A percentile compares a stretch with the other conserved stretches of the same genome.
Evolutionary conservation across 2,888 invertebrate species (phyloP).

Genomic region (Tipula helvola): DNA sequence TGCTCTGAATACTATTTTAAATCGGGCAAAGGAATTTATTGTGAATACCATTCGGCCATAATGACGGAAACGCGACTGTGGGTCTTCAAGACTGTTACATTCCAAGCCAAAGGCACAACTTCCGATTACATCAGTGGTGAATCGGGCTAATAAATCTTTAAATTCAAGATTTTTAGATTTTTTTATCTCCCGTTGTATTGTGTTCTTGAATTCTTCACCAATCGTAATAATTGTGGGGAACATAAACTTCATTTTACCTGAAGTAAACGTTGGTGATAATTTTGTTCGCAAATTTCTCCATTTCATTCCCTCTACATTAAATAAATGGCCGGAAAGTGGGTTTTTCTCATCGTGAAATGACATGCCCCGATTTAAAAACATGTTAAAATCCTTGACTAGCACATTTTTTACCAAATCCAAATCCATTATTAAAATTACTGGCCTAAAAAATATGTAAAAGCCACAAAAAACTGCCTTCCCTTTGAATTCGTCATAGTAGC

Average conservation of each 20-base stretch:
- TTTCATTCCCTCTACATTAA: slow-evolving; percentile 23
- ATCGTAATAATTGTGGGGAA: slow-evolving; percentile 12
- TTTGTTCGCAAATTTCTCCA: slow-evolving; percentile 37
- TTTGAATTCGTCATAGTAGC: slow-evolving; percentile 13
- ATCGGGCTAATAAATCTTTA: slow-evolving; percentile 33
- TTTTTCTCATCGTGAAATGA: slow-evolving; percentile 21
- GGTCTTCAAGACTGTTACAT: slow-evolving; percentile 32
- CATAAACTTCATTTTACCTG: too few relatives aligned
- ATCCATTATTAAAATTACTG: slow-evolving; percentile 20
- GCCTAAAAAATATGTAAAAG: slow-evolving; percentile 13
- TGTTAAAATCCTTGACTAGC: slow-evolving; percentile 23
- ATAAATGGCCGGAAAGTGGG: slow-evolving; percentile 23
- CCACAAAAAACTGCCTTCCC: slow-evolving; percentile 13
- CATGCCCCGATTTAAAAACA: slow-evolving; percentile 23
- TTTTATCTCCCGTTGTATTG: slow-evolving; percentile 6
- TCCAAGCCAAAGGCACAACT: slow-evolving; percentile 36
- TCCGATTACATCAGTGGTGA: slow-evolving; percentile 39
- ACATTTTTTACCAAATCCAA: slow-evolving; percentile 28
- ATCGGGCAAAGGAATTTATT: neutral
- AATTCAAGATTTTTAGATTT: slow-evolving; percentile 26
- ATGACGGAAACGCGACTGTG: slow-evolving; percentile 28
- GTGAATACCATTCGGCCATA: slow-evolving; percentile 20
- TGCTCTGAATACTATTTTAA: neutral
- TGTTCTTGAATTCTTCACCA: neutral
- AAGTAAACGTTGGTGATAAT: slow-evolving; percentile 16